Base-by-base conservation (phyloP, 2,888 invertebrate genomes). In the Steromphala cineraria region DNA sequence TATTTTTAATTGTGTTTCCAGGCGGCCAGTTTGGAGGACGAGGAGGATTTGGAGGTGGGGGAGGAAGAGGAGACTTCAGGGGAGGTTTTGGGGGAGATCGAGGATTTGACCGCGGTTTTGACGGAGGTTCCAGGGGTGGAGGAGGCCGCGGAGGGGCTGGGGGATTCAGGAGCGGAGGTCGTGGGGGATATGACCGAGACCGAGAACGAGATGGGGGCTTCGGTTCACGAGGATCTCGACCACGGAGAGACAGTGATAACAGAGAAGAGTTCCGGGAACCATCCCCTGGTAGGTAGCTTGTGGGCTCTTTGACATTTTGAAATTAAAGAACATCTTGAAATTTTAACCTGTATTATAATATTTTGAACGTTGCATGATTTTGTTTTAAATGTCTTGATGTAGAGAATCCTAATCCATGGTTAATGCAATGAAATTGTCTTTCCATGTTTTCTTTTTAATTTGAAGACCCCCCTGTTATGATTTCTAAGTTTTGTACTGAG, bases 241-340 rank as follows among this genome's bases (percentile, higher is more conserved):
- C 82, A 52, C 79, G 89, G 79, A 85, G 89, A 28, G 88, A 90
- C 67, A 89, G 91, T 81, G 90, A 89, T 28, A 88, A 89, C 3
- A 79, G 76, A 24, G 82, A 85, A 36, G 89, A 91, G 67, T 87
- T 91, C 56, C 84, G 91, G 80, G 93, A 93, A 88, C 89, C 92
- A 7, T 91, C 92, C 55, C 92, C 92, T 84, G 93, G 93, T 92
- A 71, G 79, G 82, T 55, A 21, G 8, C 4, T 53, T 40, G 8
- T n/a, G 10, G 15, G 3, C 46, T 17, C 10, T 46, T 46, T 5
- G 10, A 19, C 62, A 62, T 62, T 2, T 0, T 62, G 21, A 13
- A 7, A 62, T 21, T 4, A 13, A 0, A 40, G 53, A 46, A 8
- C 1, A 46, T 46, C 10, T 46, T 46, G 36, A 8, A n/a, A n/a